Evolutionary conservation across 2,888 invertebrate genomes (phyloP).

Genomic region (Mellilla xanthometata): DNA sequence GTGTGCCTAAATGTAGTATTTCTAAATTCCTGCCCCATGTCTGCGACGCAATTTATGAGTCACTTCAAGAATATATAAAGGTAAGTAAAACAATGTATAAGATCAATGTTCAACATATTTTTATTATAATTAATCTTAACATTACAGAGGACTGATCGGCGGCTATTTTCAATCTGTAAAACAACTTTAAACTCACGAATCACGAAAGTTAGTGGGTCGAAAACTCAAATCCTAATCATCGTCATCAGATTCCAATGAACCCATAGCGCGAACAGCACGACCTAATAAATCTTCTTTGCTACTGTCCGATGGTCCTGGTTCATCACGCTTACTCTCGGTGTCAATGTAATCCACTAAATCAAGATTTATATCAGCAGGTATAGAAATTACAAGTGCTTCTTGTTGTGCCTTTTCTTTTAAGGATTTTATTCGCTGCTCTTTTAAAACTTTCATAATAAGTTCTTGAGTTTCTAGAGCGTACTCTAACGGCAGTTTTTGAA

Average conservation of each 20-base stretch:
- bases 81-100: slow-evolving; percentile 21
- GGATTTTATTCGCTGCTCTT: slow-evolving; percentile 24
- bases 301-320: slow-evolving; percentile 20
- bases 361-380: slow-evolving; percentile 21
- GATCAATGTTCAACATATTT: slow-evolving; percentile 21
- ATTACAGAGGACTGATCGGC: slow-evolving; percentile 20
- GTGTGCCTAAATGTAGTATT: slow-evolving; percentile 2
- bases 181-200: slow-evolving; percentile 15
- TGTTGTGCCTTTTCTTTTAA: slow-evolving; percentile 17
- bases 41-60: slow-evolving; percentile 22
- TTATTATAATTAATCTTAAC: slow-evolving; percentile 20
- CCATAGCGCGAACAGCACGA: slow-evolving; percentile 20
- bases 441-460: slow-evolving; percentile 24
- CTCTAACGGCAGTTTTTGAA: slow-evolving; percentile 24
- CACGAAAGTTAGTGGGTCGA: slow-evolving; percentile 23
- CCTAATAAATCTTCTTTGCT: slow-evolving; percentile 23
- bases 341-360: slow-evolving; percentile 19
- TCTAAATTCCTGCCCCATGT: slow-evolving; percentile 15
- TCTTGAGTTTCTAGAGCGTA: slow-evolving; percentile 24
- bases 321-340: slow-evolving; percentile 20
- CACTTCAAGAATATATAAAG: slow-evolving; percentile 23
- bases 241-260: slow-evolving; percentile 23
- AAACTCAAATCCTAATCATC: slow-evolving; percentile 22
- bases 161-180: slow-evolving; percentile 23
- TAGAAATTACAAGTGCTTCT: slow-evolving; percentile 19